phyloP scores from a whole-genome alignment of 1,140 invertebrate genomes.

The Matsumurasca onukii region DNA sequence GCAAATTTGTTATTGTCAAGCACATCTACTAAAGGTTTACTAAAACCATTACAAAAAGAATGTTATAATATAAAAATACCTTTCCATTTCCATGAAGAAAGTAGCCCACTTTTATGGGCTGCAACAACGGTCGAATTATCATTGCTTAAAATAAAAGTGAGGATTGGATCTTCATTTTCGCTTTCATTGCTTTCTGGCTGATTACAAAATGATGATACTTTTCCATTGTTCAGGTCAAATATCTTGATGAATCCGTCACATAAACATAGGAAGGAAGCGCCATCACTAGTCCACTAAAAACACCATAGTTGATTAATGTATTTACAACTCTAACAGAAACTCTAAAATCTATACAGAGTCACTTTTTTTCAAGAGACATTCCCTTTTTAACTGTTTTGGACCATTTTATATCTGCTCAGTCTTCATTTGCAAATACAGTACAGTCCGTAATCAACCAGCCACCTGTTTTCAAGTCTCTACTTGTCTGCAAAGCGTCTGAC shows the following conservation, averaged over 20 bases:
- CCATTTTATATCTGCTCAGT: not conserved
- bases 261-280: slow-evolving; percentile 72
- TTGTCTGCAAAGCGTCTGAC: too few relatives aligned
- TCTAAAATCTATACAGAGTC: not conserved
- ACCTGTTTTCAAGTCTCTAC: too few relatives aligned
- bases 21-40: not conserved
- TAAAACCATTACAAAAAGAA: not conserved
- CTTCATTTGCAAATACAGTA: not conserved
- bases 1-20: not conserved
- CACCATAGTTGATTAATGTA: not conserved
- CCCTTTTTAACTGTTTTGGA: not conserved
- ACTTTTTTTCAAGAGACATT: not conserved
- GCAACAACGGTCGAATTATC: slow-evolving; percentile 68
- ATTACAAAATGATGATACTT: slow-evolving; percentile 46
- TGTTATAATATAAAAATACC: slow-evolving; percentile 43
- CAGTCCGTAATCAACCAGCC: not conserved
- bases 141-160: slow-evolving; percentile 69
- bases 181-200: slow-evolving; percentile 50
- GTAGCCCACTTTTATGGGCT: slow-evolving; percentile 80
- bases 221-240: slow-evolving; percentile 61
- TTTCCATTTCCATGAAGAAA: slow-evolving; percentile 75
- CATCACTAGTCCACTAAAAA: slow-evolving; percentile 68
- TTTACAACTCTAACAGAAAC: not conserved
- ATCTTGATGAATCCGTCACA: slow-evolving; percentile 68
- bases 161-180: slow-evolving; percentile 63